Evolutionary conservation across 92 coral and sea anemone genomes (phyloP), one percentile per base, ranked within the genome.

Genomic region (Parazoanthus atlanticus): DNA sequence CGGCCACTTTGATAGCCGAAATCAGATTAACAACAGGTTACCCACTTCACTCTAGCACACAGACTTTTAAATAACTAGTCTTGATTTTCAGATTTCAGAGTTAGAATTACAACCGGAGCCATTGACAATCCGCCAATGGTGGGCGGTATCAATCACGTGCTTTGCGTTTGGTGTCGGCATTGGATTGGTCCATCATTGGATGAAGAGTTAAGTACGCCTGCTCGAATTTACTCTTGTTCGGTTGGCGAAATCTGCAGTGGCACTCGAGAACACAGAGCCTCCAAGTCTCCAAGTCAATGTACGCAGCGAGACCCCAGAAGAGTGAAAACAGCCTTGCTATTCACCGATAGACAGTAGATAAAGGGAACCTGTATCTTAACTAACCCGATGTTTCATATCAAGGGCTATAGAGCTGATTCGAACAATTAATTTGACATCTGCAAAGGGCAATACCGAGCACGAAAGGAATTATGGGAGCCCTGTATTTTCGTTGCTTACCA

Each of bases 161-260:
- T 84, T 84, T 41, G 87, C 64, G 29, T 43, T 32, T 21, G 87
- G 87, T 23, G 78, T 84, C 30, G 87, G 78, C 12, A 83, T 83
- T 41, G 76, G 86, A 6, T 40, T 83, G 38, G 32, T 69, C 1
- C 49, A 31, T 21, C 77, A 41, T 33, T 83, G 86, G 86, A 6
- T 83, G 61, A 83, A 69, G 38, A 19, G 30, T n/a, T 38, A 41
- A 83, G 4, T 72, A 9, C 26, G 69, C 8, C 0, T 25, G 28
- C 69, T 21, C 0, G 28, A 21, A 23, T 5, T 25, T 61, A 28
- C 25, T 19, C 8, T 23, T 61, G 26, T 1, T 25, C 26, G 69
- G 26, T 5, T 61, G 69, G 69, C 28, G 69, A 61, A 61, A 61
- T 21, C 26, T 25, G 69, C 69, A 25, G 69, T 28, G 25, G 69